phyloP scores from a whole-genome alignment of 2,113 vertebrate genomes.

The Zapornia atra region DNA sequence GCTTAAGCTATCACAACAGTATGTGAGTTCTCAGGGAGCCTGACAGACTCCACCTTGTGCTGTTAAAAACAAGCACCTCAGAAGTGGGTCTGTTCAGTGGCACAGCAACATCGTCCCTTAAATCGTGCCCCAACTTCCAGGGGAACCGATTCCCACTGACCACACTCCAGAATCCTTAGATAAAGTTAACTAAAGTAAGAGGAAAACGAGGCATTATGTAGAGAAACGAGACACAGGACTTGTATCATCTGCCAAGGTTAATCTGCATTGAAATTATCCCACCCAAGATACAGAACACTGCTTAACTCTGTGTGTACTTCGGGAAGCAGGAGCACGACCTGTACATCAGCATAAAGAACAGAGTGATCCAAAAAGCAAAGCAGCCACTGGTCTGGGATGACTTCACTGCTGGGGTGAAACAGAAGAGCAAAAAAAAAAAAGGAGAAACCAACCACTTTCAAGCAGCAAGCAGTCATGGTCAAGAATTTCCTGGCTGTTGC shows the following conservation, averaged over 20 bases:
- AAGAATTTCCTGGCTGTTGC: slow-evolving; percentile 44
- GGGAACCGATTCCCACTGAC: neutral
- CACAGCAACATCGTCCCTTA: neutral
- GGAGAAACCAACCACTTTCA: neutral
- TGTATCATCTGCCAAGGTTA: neutral
- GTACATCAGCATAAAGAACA: neutral
- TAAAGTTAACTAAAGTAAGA: neutral
- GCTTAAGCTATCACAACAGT: neutral
- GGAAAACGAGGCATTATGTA: neutral
- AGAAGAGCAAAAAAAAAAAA: slow-evolving; percentile 18
- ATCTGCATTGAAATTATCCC: neutral
- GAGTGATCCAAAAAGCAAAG: neutral
- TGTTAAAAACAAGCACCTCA: neutral
- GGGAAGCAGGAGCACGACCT: neutral
- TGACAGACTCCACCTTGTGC: neutral
- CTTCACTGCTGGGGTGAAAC: slow-evolving; percentile 45
- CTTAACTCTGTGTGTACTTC: neutral
- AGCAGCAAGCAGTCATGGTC: slow-evolving; percentile 1
- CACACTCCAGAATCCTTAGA: neutral
- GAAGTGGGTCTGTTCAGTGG: neutral
- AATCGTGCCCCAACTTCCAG: neutral
- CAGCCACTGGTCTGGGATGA: neutral
- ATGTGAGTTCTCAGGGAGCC: neutral
- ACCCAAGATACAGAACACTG: neutral
- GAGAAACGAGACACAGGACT: neutral